Evolutionary conservation across 2,888 invertebrate genomes (phyloP), one percentile per base, ranked within the genome.

Genomic region (Steromphala cineraria): DNA sequence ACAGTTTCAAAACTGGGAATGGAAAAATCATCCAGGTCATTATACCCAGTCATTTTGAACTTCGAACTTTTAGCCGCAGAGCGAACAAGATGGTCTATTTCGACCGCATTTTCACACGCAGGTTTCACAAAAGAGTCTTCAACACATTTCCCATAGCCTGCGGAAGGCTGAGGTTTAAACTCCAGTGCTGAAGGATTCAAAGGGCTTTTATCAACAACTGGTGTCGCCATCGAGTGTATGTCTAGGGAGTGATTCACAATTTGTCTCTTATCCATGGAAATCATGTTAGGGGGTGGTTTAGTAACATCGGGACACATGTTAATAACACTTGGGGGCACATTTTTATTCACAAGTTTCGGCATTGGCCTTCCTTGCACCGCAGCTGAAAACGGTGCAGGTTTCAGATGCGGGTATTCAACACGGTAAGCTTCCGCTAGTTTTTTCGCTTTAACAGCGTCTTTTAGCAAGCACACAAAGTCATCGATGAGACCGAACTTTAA

Each of bases 401-500:
- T 36, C 71, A 71, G 13, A n/a, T n/a, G 21, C 10, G 71, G 71
- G 46, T 78, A 56, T 62, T 36, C 67, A 15, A 62, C 15, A 31
- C 67, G 36, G 19, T 79, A 52, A 0, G 31, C 74, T 46, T 82
- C 31, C 13, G 89, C 86, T 21, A 88, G 80, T 56, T 85, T 84
- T 31, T 86, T 77, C 8, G 87, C 87, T 56, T 81, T 82, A 15
- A 82, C 83, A 21, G 87, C 84, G 77, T 89, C 88, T 5, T 84
- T 83, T 76, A 87, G 76, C 8, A 87, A 78, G 76, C 88, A 89
- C 67, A 89, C 85, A 56, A 86, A 81, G 75, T 87, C 86, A 21
- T 88, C 88, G 21, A 87, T 87, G 62, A 89, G 86, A 13, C 87
- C 88, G 83, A 90, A 89, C 80, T 88, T 87, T 24, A 85, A 81